A percentile compares a stretch with the other conserved stretches of the same genome.
Conservation (phyloP, 2,113 vertebrate species). For the Phocoena phocoena region DNA sequence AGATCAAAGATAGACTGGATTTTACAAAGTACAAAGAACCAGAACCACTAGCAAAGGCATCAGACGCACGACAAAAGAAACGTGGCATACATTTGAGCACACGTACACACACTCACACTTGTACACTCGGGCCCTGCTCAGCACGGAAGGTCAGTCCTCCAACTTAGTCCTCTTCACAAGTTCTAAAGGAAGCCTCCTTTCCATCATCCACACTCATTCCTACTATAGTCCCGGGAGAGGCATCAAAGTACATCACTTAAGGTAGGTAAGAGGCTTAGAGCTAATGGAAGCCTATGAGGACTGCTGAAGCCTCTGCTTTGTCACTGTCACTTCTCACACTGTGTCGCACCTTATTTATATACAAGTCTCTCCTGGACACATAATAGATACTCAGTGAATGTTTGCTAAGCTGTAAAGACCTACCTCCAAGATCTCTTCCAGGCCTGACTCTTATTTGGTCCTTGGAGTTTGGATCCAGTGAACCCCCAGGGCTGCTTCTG, state of each 20-base stretch:
- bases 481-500: neutral
- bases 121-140: neutral
- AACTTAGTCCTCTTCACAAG: neutral
- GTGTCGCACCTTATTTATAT: neutral
- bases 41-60: neutral
- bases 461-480: neutral
- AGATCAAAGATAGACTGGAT: neutral
- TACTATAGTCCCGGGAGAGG: neutral
- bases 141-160: neutral
- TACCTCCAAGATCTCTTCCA: neutral
- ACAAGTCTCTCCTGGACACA: neutral
- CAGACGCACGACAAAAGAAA: neutral
- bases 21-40: neutral
- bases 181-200: neutral
- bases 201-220: neutral
- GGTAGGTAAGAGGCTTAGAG: neutral
- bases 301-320: neutral
- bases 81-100: neutral
- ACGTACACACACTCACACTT: accelerated
- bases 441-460: too few relatives aligned
- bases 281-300: neutral
- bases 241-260: neutral
- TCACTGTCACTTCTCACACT: neutral
- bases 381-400: neutral
- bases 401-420: neutral